These are phyloP conservation scores for Lepisosteus oculatus DNA, from an alignment of 2,113 vertebrate species.

Conservation along the genomic window DNA sequence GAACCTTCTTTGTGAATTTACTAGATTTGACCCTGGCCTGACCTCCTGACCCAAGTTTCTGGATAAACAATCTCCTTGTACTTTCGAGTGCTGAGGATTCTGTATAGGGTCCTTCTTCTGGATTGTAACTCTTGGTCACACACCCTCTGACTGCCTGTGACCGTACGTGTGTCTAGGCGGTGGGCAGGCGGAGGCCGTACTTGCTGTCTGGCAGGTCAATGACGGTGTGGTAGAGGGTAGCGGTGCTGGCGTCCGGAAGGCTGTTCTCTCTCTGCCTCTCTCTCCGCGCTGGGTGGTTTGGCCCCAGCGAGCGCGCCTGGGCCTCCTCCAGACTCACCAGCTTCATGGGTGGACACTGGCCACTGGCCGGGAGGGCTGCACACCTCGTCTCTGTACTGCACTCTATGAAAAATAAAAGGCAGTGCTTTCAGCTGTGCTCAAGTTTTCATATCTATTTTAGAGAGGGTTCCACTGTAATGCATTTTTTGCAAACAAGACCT, in stretches of 20 bases:
- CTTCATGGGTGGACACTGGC: slow-evolving; percentile 82
- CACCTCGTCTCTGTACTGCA: slow-evolving; percentile 71
- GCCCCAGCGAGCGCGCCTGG: slow-evolving; percentile 83
- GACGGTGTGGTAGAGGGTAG: slow-evolving; percentile 87
- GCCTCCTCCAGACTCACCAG: slow-evolving; percentile 94
- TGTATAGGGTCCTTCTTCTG: background rate
- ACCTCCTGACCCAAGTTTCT: background rate
- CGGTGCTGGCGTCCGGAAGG: slow-evolving; percentile 82
- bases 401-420: slow-evolving; percentile 50
- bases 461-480: too few species aligned
- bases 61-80: background rate
- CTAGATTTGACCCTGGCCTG: too few species aligned
- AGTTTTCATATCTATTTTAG: too few species aligned
- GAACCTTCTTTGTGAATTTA: too few species aligned
- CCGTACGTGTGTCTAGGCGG: background rate
- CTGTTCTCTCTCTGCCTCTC: slow-evolving; percentile 87
- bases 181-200: slow-evolving; percentile 56
- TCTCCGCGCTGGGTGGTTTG: slow-evolving; percentile 81
- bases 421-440: too few species aligned
- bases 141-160: too few species aligned
- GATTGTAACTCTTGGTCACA: background rate
- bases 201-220: slow-evolving; percentile 91
- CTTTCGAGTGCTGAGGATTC: background rate
- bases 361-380: slow-evolving; percentile 75
- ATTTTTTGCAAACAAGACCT: too few species aligned